These are phyloP conservation scores for Ariolimax columbianus DNA, from an alignment of 2,888 invertebrate species.

Conservation along the genomic window DNA sequence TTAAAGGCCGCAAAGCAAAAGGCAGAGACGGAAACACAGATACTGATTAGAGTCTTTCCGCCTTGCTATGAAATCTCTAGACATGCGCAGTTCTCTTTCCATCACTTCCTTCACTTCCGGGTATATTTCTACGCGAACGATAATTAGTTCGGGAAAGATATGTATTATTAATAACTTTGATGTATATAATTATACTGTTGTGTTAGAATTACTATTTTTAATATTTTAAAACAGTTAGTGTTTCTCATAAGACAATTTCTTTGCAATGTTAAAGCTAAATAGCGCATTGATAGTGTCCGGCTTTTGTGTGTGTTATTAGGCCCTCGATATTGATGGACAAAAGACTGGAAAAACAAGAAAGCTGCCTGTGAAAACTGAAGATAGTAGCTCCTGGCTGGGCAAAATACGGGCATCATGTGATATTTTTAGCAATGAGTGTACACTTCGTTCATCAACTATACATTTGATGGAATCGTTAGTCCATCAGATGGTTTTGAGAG, in stretches of 20 bases:
- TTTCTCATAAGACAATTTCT: not conserved
- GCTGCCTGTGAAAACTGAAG: slow-evolving; percentile 36
- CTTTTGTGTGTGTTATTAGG: slow-evolving; percentile 42
- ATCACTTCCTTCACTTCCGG: slow-evolving; percentile 62
- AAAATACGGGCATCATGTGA: slow-evolving; percentile 39
- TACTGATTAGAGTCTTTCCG: slow-evolving; percentile 52
- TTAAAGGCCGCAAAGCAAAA: not conserved
- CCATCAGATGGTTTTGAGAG: slow-evolving; percentile 19
- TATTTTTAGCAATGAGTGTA: not conserved
- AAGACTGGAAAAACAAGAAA: slow-evolving; percentile 47
- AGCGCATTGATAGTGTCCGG: slow-evolving; percentile 46
- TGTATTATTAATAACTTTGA: not conserved
- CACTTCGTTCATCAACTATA: slow-evolving; percentile 6
- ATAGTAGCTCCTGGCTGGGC: not conserved
- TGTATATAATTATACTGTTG: not conserved
- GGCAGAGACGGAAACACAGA: not conserved
- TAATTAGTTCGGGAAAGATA: slow-evolving; percentile 50
- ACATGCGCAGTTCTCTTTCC: slow-evolving; percentile 68
- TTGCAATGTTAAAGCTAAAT: not conserved
- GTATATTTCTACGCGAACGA: slow-evolving; percentile 52
- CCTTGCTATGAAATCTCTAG: slow-evolving; percentile 68
- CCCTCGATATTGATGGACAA: slow-evolving; percentile 47
- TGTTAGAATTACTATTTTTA: not conserved
- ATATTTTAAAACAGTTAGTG: not conserved
- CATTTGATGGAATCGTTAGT: slow-evolving; percentile 1